Percentiles rank a stretch among this genome's conserved stretches.
These are phyloP conservation scores for Cyprinella venusta DNA, from an alignment of 2,797 vertebrate species.

Conservation along the genomic window DNA sequence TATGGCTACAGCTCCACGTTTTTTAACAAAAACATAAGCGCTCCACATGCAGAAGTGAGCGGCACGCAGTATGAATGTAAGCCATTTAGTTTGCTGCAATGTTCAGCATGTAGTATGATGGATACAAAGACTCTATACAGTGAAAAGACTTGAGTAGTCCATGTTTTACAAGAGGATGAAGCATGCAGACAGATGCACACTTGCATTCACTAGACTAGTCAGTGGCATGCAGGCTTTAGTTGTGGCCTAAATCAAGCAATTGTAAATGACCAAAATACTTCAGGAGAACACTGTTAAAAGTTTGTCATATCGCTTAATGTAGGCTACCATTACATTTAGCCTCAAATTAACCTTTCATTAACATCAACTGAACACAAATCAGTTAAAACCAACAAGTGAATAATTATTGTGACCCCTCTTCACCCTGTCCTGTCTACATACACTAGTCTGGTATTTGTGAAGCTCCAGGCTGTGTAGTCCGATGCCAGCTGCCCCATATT, in stretches of 20 bases:
- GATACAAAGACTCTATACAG: slow-evolving; percentile 37
- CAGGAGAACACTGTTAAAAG: neutral
- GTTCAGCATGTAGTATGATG: slow-evolving; percentile 8
- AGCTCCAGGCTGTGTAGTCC: slow-evolving; percentile 22
- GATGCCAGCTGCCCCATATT: slow-evolving; percentile 29
- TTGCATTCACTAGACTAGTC: neutral
- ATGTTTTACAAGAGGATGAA: neutral
- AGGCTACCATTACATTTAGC: neutral
- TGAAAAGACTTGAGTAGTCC: neutral
- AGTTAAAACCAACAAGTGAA: neutral
- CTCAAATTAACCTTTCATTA: neutral
- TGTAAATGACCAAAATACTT: neutral
- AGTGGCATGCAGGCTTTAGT: neutral
- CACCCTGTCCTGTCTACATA: neutral
- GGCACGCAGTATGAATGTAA: slow-evolving; percentile 28
- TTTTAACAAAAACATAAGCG: neutral
- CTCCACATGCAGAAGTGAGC: slow-evolving; percentile 25
- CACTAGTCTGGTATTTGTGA: slow-evolving; percentile 16
- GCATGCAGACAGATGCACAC: neutral
- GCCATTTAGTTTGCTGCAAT: slow-evolving; percentile 25
- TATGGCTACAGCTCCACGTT: slow-evolving; percentile 23
- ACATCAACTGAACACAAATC: slow-evolving; percentile 12
- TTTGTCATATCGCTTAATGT: neutral
- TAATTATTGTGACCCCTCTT: neutral
- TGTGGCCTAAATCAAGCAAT: neutral